These are phyloP conservation scores for Ashinkailepas kermadecensis DNA, from an alignment of 2,888 invertebrate genomes.

Conservation along the genomic window DNA sequence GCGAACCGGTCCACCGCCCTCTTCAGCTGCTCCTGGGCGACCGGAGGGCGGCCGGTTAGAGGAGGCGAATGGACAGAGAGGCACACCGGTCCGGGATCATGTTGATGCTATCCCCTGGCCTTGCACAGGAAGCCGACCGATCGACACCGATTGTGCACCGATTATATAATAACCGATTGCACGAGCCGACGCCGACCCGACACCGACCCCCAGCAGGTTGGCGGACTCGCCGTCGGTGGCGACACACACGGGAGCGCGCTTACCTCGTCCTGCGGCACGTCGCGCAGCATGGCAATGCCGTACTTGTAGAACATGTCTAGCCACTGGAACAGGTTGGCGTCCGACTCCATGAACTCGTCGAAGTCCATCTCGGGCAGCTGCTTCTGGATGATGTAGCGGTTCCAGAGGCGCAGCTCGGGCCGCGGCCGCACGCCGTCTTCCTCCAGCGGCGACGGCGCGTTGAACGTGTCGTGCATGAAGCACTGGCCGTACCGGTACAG, in stretches of 20 bases:
- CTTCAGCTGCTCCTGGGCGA: conserved; percentile 36
- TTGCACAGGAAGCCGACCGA: too few relatives aligned
- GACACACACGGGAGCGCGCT: neutral
- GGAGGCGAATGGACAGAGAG: too few relatives aligned
- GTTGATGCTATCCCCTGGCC: too few relatives aligned
- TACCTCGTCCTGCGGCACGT: conserved; percentile 37
- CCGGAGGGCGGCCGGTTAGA: too few relatives aligned
- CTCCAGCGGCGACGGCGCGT: conserved; percentile 27
- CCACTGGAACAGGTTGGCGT: conserved; percentile 38
- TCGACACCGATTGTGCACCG: too few relatives aligned
- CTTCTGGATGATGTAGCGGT: conserved; percentile 38
- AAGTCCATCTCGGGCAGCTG: conserved; percentile 39
- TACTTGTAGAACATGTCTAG: conserved; percentile 39
- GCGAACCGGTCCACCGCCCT: conserved; percentile 39
- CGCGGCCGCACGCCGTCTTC: conserved; percentile 33
- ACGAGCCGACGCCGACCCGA: too few relatives aligned
- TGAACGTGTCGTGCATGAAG: conserved; percentile 39
- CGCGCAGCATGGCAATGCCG: conserved; percentile 39
- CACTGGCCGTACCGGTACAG: conserved; percentile 39
- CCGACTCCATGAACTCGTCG: conserved; percentile 38
- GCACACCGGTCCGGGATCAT: too few relatives aligned
- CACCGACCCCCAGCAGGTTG: too few relatives aligned
- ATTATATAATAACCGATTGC: too few relatives aligned
- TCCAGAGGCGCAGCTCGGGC: conserved; percentile 38
- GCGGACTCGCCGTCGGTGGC: too few relatives aligned